Base-by-base conservation (phyloP, 2,888 invertebrate genomes). In the Melieria omissa region DNA sequence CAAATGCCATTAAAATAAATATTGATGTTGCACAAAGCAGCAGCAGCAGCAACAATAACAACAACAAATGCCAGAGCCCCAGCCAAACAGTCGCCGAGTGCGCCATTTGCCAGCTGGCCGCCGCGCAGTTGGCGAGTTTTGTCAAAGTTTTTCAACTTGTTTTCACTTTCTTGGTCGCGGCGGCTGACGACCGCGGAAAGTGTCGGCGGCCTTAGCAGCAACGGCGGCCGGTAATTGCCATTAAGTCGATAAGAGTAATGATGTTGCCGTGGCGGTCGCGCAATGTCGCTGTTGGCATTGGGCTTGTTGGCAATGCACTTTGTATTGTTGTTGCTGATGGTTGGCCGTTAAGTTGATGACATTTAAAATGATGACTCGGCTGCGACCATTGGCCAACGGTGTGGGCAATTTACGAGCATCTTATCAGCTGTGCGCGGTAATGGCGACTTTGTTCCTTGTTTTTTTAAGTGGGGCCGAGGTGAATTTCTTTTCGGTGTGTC, bases 201-300 rank as follows among this genome's bases (percentile, higher is more conserved):
- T 64, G 49, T 29, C 29, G 29, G 29, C 29, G 29, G 29, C 29
- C 29, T 29, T 29, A 29, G 29, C 29, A 3, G 29, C 29, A 29
- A 49, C 49, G 47, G n/a, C 62, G 61, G 49, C 68, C 68, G 61
- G 63, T 70, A 58, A 70, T 70, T 64, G 63, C 49, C 70, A 58
- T 70, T 70, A 64, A 58, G 58, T 64, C 64, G 29, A 64, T 70
- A 63, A 58, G 57, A 63, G 44, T 64, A 16, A 57, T 57, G 57
- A 12, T 12, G 29, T 29, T 29, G 29, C 29, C 29, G 29, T 29
- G 29, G 29, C 29, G 29, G 29, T 29, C 29, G 29, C 29, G 29
- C 29, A 29, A 29, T 29, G 29, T 29, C 29, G 29, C 29, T 29
- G 29, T 29, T 29, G 29, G 29, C 29, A 3, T 29, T 29, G 29